Evolutionary conservation across 2,888 invertebrate genomes (phyloP), one percentile per base, ranked within the genome.

Genomic region (Ypsolopha sequella): DNA sequence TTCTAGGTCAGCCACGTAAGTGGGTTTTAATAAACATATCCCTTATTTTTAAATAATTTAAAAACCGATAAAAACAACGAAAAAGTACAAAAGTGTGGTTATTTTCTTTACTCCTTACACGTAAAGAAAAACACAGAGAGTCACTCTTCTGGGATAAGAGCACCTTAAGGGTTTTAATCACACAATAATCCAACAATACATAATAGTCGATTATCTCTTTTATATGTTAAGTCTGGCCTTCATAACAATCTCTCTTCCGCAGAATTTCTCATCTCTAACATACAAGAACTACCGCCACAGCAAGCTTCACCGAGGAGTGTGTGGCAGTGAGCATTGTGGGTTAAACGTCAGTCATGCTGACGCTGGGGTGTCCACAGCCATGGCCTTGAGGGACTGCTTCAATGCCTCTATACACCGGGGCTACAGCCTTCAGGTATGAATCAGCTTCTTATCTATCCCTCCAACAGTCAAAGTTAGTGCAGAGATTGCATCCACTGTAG

Each of bases 251-350:
- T 24, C 41, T 46, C 52, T 52, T 54, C 48, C 6, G 24, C 69
- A 84, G 84, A 84, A 84, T 55, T 82, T 70, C 64, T 84, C 84
- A 0, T 70, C 80, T 0, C 51, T 69, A 0, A 64, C 71, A 0
- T 80, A 80, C 58, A 81, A 69, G 54, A 81, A 82, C 55, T 86
- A 85, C 58, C 68, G 73, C 57, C 85, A 86, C 53, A 62, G 72
- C 0, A 82, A 84, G 54, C 61, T 86, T 6, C 85, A 85, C 45
- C 65, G 85, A 41, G 85, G 85, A 3, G 74, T 85, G 0, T 86
- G 85, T 53, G 85, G 70, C 0, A 78, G 79, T 0, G 57, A 80
- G 50, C 64, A 70, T 6, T 86, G 85, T 50, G 79, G 80, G 0
- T 54, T 86, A 48, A 80, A 84, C 58, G 51, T 63, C 9, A 75